Conservation (phyloP, 2,888 invertebrate genomes). For the Callyntrura sp. region DNA sequence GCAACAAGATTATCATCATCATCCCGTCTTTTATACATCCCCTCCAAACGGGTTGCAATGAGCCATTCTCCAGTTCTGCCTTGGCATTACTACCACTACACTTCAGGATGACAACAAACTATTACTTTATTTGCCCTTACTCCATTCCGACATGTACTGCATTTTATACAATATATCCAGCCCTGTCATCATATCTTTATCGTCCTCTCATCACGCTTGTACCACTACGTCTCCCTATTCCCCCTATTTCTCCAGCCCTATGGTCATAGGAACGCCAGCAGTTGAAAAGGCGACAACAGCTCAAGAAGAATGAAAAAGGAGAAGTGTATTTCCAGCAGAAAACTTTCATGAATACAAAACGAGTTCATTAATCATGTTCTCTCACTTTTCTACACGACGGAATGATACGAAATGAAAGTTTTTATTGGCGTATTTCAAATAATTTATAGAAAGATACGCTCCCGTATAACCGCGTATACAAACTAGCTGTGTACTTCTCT, state of each 20-base stretch:
- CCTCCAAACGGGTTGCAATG: background rate
- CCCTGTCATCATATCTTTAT: background rate
- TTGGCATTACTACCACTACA: background rate
- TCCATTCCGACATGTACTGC: background rate
- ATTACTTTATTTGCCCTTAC: background rate
- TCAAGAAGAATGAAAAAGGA: background rate
- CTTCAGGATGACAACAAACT: background rate
- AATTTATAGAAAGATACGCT: background rate
- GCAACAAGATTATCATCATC: conserved; percentile 6
- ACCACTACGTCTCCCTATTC: background rate
- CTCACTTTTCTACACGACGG: conserved; percentile 69
- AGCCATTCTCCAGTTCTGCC: background rate
- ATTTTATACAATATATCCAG: background rate
- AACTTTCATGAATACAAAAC: conserved; percentile 71
- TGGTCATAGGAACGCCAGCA: background rate
- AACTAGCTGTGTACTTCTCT: background rate
- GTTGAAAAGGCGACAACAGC: no score
- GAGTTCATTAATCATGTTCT: conserved; percentile 72
- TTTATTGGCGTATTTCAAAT: conserved; percentile 41
- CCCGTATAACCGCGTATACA: background rate
- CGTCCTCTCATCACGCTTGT: background rate
- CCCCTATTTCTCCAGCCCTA: background rate
- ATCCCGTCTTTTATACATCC: background rate
- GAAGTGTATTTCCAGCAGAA: conserved; percentile 41
- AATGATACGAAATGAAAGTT: conserved; percentile 58